Conservation (phyloP, 2,888 invertebrate species). For the Apamea epomidion region DNA sequence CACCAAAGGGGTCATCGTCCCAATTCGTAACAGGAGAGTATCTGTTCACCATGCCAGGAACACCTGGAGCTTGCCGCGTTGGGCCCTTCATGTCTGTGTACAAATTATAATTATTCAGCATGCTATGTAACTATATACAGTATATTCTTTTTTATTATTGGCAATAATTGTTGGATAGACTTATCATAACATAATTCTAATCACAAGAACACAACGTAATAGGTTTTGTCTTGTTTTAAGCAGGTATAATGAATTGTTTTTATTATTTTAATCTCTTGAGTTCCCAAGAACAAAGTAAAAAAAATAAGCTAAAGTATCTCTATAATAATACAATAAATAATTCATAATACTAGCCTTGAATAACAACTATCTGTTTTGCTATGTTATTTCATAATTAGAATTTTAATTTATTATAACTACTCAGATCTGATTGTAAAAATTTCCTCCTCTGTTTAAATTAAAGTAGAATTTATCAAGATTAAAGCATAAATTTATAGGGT, state of each 20-base stretch:
- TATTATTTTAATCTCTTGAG: not conserved
- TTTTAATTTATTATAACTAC: conserved; percentile 38
- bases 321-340: conserved; percentile 33
- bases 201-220: not conserved
- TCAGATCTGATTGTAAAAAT: conserved; percentile 26
- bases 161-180: not conserved
- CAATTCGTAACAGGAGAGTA: conserved; percentile 91
- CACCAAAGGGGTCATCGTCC: conserved; percentile 88
- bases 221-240: not conserved
- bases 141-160: not conserved
- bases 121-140: not conserved
- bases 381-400: conserved; percentile 39
- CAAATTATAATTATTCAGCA: conserved; percentile 51
- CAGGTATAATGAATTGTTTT: not conserved
- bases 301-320: conserved; percentile 2
- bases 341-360: conserved; percentile 54
- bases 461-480: conserved; percentile 4
- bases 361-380: conserved; percentile 22
- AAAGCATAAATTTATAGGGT: not conserved
- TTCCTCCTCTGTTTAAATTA: conserved; percentile 5
- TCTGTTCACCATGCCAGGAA: conserved; percentile 83
- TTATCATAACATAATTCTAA: not conserved
- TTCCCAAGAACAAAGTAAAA: not conserved
- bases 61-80: conserved; percentile 90
- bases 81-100: conserved; percentile 91